These are phyloP conservation scores for Omphaloscelis lunosa DNA, from an alignment of 2,888 invertebrate genomes.

Conservation along the genomic window DNA sequence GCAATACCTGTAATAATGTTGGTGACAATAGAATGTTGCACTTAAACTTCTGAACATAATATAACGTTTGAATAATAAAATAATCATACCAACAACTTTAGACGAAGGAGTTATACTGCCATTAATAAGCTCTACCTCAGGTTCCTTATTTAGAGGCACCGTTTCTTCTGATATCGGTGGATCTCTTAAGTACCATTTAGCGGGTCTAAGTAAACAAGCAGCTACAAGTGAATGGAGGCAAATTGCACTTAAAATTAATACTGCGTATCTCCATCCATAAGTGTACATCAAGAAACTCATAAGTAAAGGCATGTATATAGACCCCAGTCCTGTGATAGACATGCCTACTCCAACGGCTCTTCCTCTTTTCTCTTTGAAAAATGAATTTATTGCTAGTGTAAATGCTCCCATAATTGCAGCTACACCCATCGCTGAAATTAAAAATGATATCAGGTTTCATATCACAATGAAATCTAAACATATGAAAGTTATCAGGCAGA, in stretches of 20 bases:
- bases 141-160: conserved; percentile 80
- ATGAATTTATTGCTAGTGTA: conserved; percentile 92
- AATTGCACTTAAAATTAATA: conserved; percentile 91
- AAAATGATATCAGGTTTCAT: conserved; percentile 78
- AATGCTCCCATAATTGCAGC: conserved; percentile 91
- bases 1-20: conserved; percentile 73
- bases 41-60: not conserved
- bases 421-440: conserved; percentile 91
- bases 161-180: conserved; percentile 79
- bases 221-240: conserved; percentile 91
- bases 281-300: conserved; percentile 89
- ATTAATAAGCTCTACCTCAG: conserved; percentile 77
- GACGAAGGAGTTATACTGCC: conserved; percentile 77
- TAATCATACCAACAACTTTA: conserved; percentile 76
- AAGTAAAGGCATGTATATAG: conserved; percentile 92
- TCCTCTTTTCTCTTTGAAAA: conserved; percentile 91
- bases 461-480: conserved; percentile 22
- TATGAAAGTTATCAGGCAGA: conserved; percentile 76
- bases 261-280: conserved; percentile 91
- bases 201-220: conserved; percentile 92
- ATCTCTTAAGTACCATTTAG: conserved; percentile 92
- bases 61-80: not conserved
- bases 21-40: not conserved
- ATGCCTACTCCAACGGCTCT: conserved; percentile 92
- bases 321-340: conserved; percentile 92